Evolutionary conservation across 2,797 vertebrate species (phyloP), one percentile per base, ranked within the genome.

Genomic region (Hirundo rustica): DNA sequence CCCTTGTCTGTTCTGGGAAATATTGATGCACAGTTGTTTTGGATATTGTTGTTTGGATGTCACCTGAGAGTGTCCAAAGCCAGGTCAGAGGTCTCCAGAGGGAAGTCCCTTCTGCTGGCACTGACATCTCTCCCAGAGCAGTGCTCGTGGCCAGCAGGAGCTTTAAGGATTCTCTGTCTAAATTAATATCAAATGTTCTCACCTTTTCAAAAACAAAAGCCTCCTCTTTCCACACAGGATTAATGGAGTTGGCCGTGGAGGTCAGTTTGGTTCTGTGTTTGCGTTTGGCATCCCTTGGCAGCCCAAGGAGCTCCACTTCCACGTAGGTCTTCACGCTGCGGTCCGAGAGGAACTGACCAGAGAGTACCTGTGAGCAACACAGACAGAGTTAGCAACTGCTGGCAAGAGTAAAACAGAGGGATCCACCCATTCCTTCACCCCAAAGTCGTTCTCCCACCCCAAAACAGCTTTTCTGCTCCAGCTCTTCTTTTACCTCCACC

Each of bases 141-240:
- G 26, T 11, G 44, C 36, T 48, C 36, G 36, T 9, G 50, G 38
- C 53, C 73, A 61, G 10, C 13, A 5, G 48, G 23, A 72, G 14
- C 62, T 67, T 64, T 30, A 50, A 36, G 26, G 34, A n/a, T 34
- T 55, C 36, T 55, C 62, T 32, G 9, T 14, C 71, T 51, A n/a
- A 61, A 42, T 48, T 12, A 27, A 57, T 23, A 16, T 8, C 34
- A 53, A 27, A 25, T 11, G 10, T 36, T 29, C 40, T 53, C 93
- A 99, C 99, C 99, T 99, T 99, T 96, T 99, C 99, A 96, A 99
- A 99, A 90, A 99, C 98, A 97, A 99, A 99, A 26, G 99, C 98
- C 67, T 99, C 99, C 91, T 99, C 99, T 44, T 99, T 99, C 99
- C 99, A 99, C 64, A 99, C 98, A 2, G 99, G 99, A 96, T 99